phyloP scores from a whole-genome alignment of 1,140 invertebrate genomes.

The Kradibia gibbosae region DNA sequence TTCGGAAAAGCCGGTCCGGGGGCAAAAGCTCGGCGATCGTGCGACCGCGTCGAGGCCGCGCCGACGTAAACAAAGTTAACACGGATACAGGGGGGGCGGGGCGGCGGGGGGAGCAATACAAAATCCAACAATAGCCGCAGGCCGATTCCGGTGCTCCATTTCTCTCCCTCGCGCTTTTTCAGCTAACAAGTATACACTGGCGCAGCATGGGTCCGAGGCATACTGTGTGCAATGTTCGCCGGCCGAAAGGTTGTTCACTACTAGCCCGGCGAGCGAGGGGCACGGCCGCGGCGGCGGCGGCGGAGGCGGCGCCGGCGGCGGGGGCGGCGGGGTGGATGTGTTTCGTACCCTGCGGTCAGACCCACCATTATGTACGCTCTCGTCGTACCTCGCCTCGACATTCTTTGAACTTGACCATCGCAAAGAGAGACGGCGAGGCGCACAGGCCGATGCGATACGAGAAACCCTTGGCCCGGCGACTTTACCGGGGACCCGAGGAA shows the following conservation, averaged over 20 bases:
- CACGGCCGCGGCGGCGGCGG: neutral
- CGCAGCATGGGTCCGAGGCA: slow-evolving; percentile 21
- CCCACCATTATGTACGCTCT: slow-evolving; percentile 26
- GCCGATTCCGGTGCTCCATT: neutral
- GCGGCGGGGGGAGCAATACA: neutral
- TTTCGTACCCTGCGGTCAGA: slow-evolving; percentile 13
- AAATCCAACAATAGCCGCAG: slow-evolving; percentile 29
- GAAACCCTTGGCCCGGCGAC: no score
- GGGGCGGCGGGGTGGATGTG: no score
- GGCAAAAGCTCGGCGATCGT: neutral
- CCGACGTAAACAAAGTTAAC: slow-evolving; percentile 19
- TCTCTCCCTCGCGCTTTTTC: slow-evolving; percentile 4
- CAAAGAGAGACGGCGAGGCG: neutral
- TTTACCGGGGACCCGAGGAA: slow-evolving; percentile 1
- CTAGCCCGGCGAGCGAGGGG: neutral
- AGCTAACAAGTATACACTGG: slow-evolving; percentile 21
- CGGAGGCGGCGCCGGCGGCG: no score
- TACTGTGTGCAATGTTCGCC: slow-evolving; percentile 21
- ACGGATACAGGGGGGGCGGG: neutral
- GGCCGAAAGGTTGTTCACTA: slow-evolving; percentile 14
- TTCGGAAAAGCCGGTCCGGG: neutral
- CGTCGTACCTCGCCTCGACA: slow-evolving; percentile 25
- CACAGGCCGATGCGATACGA: neutral
- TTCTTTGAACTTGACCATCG: slow-evolving; percentile 41
- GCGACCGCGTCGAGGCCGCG: neutral